phyloP scores from a whole-genome alignment of 2,888 invertebrate genomes.

The Oscheius sp. region DNA sequence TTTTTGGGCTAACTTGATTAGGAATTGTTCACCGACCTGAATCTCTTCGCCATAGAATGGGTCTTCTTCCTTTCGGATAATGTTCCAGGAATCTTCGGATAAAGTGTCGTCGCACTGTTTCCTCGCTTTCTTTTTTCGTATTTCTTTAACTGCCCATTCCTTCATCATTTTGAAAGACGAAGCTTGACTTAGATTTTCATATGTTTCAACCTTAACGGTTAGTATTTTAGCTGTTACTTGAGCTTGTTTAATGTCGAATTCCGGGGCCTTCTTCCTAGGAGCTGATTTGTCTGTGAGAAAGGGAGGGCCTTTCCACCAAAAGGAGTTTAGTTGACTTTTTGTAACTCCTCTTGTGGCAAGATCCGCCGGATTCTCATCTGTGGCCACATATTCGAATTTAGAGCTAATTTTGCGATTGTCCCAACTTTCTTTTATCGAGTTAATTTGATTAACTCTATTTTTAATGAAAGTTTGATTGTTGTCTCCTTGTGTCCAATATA shows the following conservation, averaged over 20 bases:
- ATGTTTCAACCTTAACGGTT: too few relatives aligned
- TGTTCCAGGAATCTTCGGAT: not conserved
- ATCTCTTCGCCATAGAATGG: not conserved
- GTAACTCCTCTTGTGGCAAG: constrained; percentile 49
- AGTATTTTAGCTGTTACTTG: not conserved
- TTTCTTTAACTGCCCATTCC: not conserved
- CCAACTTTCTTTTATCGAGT: not conserved
- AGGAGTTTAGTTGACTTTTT: not conserved
- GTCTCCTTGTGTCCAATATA: constrained; percentile 34
- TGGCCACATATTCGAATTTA: constrained; percentile 55
- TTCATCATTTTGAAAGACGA: not conserved
- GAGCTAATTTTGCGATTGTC: not conserved
- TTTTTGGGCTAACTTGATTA: not conserved
- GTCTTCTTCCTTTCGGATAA: not conserved
- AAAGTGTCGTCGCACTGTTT: not conserved
- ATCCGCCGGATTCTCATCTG: constrained; percentile 64
- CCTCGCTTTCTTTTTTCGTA: not conserved
- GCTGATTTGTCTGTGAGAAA: not conserved
- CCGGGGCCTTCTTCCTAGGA: not conserved
- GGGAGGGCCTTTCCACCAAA: constrained; percentile 10
- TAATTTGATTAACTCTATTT: not conserved
- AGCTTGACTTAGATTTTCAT: not conserved
- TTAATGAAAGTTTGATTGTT: not conserved
- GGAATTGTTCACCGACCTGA: not conserved
- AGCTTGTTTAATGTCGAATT: not conserved